These are phyloP conservation scores for Cyprinodon diabolis DNA, from an alignment of 2,797 vertebrate genomes.

Conservation along the genomic window DNA sequence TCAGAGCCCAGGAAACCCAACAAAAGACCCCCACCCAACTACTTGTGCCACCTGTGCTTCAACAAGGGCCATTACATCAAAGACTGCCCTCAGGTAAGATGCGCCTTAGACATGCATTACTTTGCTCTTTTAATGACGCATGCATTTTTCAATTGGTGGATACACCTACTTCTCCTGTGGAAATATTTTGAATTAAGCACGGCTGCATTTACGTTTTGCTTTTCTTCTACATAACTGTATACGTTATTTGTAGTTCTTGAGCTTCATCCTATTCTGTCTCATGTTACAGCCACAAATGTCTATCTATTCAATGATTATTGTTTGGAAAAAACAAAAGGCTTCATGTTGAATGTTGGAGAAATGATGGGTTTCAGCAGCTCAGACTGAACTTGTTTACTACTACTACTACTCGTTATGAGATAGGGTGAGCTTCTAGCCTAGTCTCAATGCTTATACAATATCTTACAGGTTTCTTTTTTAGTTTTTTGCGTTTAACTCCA, in stretches of 20 bases:
- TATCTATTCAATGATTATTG: neutral
- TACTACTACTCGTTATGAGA: neutral
- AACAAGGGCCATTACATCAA: slow-evolving; percentile 99
- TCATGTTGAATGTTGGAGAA: neutral
- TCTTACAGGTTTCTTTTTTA: neutral
- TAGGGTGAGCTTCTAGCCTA: neutral
- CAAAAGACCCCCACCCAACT: slow-evolving; percentile 98
- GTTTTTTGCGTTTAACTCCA: neutral
- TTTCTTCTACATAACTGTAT: neutral
- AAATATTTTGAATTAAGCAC: slow-evolving; percentile 5
- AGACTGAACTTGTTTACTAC: neutral
- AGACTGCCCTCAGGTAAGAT: slow-evolving; percentile 98
- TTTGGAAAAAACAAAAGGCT: neutral
- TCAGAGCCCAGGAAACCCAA: slow-evolving; percentile 96
- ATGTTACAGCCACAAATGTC: neutral
- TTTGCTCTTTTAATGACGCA: neutral
- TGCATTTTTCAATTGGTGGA: neutral
- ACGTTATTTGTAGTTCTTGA: neutral
- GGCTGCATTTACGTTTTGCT: neutral
- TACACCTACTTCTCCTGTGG: neutral
- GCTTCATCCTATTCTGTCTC: neutral
- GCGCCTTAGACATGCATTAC: neutral
- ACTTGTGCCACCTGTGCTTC: slow-evolving; percentile 99
- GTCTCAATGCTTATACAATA: neutral
- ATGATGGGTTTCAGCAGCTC: too few species aligned